Evolutionary conservation across 1,140 invertebrate species (phyloP), one percentile per base, ranked within the genome.

Genomic region (Brachionus plicatilis): DNA sequence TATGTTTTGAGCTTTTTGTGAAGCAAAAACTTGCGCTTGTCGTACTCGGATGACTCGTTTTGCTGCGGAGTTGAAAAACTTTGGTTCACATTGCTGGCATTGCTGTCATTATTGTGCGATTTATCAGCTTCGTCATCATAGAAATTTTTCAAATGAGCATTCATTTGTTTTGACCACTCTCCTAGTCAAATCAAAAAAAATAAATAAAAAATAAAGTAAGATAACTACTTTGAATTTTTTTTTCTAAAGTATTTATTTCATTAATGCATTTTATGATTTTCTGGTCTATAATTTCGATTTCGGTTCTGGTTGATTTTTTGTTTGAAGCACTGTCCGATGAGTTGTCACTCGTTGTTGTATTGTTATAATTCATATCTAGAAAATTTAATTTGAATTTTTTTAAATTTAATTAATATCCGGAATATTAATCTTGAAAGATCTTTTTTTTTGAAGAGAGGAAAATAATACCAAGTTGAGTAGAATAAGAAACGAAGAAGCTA

Each of bases 161-260:
- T 68, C 79, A 82, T 82, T 68, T 82, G 79, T 37, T 65, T 82
- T 45, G 79, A 82, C 79, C 79, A 82, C 45, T 82, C 79, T 68
- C 43, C 79, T 82, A 68, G 3, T 68, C 7, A 14, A 33, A 33
- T 33, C 9, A 29, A 68, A 68, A 68, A 33, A 37, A 5, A 24
- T 66, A 17, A 66, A 66, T 12, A 24, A 66, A 65, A 33, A 41
- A 29, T 11, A 70, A 37, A 37, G 33, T 4, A 72, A 72, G 33
- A 14, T 7, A 17, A 72, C 3, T 33, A 82, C 79, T 82, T 68
- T 82, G 79, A 29, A 65, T 82, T 37, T 68, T 82, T 14, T 82
- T 53, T 27, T 82, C 60, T 8, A 82, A 68, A 65, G 33, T 43
- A 27, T 82, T 82, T 60, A 82, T 82, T 47, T 82, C 79, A 27